Base-by-base conservation (phyloP, 2,888 invertebrate genomes). In the Lissonota sp. region DNA sequence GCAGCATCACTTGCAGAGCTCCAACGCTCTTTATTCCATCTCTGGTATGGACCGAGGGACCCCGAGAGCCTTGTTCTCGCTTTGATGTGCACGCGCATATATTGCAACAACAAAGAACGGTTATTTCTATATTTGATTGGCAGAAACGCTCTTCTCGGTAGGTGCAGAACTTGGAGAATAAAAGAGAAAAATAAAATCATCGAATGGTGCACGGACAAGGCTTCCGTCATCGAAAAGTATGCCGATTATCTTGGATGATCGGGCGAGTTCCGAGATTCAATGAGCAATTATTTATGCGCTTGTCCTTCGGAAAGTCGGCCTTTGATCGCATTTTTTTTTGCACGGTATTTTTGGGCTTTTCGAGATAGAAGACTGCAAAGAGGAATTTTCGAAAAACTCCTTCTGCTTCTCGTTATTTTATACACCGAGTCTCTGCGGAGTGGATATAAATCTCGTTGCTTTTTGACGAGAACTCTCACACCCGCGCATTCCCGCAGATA, bases 401-500 rank as follows among this genome's bases (percentile, higher is more conserved):
- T 60, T 62, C 67, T 6, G 69, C 71, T 67, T 75, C 80, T 26
- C 37, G 51, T 71, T 64, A 73, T 64, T 62, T 39, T 60, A 8
- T 70, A 39, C 37, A n/a, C 6, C 46, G 39, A 70, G 58, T 4
- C 16, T 3, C 49, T 10, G n/a, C n/a, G 12, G n/a, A n/a, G 12
- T 26, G 49, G 14, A 51, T 7, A 44, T 62, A 58, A 10, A 57
- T 67, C 58, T 73, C 72, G 51, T 73, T 58, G 39, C 64, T 80
- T 70, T 60, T 72, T 39, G 80, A 78, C 81, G 78, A 81, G 81
- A 81, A 78, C 60, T 81, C 84, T 85, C 81, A 85, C 84, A 85
- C 84, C 84, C 84, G 84, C 84, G 75, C 84, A 78, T 80, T 80
- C 78, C 75, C 75, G 79, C 77, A 83, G 75, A 83, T 79, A 69